A percentile compares a stretch with the other conserved stretches of the same genome.
Conservation (phyloP, 2,888 invertebrate genomes). For the Limnephilus lunatus region DNA sequence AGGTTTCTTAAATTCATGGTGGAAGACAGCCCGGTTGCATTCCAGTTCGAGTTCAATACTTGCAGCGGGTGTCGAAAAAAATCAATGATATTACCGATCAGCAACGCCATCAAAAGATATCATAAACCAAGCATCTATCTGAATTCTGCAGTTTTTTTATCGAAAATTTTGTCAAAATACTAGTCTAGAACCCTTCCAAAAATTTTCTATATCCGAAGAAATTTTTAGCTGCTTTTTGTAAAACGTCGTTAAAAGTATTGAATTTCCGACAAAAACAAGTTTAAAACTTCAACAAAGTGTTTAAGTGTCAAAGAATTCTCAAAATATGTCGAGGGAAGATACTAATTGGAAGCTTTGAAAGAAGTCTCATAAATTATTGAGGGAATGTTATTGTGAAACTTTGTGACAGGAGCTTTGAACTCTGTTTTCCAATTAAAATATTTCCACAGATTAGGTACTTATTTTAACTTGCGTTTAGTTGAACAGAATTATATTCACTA, state of each 20-base stretch:
- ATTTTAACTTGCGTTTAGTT: not conserved
- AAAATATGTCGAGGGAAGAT: not conserved
- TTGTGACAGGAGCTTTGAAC: not conserved
- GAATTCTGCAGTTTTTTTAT: not conserved
- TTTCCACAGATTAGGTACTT: not conserved
- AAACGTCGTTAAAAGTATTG: not conserved
- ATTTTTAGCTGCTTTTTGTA: not conserved
- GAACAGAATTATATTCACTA: not conserved
- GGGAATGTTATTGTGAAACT: not conserved
- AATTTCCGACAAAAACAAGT: not conserved
- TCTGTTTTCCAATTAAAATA: not conserved
- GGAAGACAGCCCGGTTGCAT: not conserved
- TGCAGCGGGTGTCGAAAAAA: not conserved
- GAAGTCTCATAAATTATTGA: not conserved
- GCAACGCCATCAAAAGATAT: not conserved
- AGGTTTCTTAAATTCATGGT: no score
- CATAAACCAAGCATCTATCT: not conserved
- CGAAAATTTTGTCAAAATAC: no score
- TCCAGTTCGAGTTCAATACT: not conserved
- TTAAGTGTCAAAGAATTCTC: not conserved
- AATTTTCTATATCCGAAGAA: no score
- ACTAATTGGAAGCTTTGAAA: not conserved
- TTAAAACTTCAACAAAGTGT: not conserved
- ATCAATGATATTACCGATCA: not conserved
- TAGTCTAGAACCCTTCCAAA: no score